These are phyloP conservation scores for Mythimna pallens DNA, from an alignment of 2,888 invertebrate species.

Conservation along the genomic window DNA sequence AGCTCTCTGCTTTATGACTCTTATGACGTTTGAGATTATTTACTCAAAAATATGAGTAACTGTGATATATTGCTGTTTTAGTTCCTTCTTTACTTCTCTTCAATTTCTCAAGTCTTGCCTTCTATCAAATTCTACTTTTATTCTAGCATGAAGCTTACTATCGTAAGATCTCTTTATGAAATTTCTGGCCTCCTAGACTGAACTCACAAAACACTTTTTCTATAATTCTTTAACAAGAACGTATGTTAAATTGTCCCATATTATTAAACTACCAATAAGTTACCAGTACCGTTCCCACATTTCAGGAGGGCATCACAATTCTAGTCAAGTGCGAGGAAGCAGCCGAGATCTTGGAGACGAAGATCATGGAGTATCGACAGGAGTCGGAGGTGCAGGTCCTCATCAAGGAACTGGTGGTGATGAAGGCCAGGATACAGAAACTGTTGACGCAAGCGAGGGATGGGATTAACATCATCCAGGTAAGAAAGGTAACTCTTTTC, in stretches of 20 bases:
- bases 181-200: background rate
- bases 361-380: slow-evolving; percentile 91
- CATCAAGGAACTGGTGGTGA: slow-evolving; percentile 89
- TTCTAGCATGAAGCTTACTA: background rate
- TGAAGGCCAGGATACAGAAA: slow-evolving; percentile 92
- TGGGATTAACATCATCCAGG: slow-evolving; percentile 90
- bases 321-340: slow-evolving; percentile 93
- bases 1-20: background rate
- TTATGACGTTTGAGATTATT: background rate
- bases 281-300: slow-evolving; percentile 41
- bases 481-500: slow-evolving; percentile 83
- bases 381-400: slow-evolving; percentile 92
- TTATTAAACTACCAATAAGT: background rate
- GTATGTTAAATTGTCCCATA: background rate
- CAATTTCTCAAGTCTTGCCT: background rate
- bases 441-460: slow-evolving; percentile 93
- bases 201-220: no score
- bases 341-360: slow-evolving; percentile 91
- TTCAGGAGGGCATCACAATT: slow-evolving; percentile 93
- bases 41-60: background rate
- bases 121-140: background rate
- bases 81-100: background rate
- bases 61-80: background rate
- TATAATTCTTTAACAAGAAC: background rate
- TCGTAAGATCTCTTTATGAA: background rate